These are phyloP conservation scores for Ploceus nigricollis DNA, from an alignment of 2,113 vertebrate species.

Conservation along the genomic window DNA sequence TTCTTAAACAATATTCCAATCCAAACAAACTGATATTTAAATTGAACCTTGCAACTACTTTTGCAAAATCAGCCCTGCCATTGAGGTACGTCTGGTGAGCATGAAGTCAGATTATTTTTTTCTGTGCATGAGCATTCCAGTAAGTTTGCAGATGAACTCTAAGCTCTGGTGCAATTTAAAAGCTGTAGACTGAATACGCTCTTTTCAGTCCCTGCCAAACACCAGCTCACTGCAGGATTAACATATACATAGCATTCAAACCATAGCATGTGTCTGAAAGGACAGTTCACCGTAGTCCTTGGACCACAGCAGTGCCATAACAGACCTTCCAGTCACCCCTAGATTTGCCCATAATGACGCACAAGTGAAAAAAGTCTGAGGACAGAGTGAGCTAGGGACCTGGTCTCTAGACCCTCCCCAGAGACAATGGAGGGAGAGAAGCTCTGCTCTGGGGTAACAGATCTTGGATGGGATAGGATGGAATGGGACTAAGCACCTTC, in stretches of 20 bases:
- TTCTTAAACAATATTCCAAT: neutral
- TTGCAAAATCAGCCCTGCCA: neutral
- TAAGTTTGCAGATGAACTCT: neutral
- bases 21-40: slow-evolving; percentile 19
- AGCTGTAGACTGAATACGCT: neutral
- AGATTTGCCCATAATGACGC: neutral
- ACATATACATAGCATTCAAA: neutral
- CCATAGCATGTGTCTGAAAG: neutral
- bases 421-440: neutral
- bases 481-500: neutral
- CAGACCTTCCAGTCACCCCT: neutral
- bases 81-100: neutral
- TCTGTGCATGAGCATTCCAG: neutral
- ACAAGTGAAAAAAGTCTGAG: neutral
- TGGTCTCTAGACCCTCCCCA: neutral
- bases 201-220: neutral
- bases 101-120: slow-evolving; percentile 17
- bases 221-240: neutral
- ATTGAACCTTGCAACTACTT: neutral
- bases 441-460: neutral
- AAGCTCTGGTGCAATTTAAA: neutral
- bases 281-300: neutral
- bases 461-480: neutral
- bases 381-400: neutral
- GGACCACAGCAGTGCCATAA: neutral